Conservation (phyloP, 1,140 invertebrate species). For the Drosophila ambigua region DNA sequence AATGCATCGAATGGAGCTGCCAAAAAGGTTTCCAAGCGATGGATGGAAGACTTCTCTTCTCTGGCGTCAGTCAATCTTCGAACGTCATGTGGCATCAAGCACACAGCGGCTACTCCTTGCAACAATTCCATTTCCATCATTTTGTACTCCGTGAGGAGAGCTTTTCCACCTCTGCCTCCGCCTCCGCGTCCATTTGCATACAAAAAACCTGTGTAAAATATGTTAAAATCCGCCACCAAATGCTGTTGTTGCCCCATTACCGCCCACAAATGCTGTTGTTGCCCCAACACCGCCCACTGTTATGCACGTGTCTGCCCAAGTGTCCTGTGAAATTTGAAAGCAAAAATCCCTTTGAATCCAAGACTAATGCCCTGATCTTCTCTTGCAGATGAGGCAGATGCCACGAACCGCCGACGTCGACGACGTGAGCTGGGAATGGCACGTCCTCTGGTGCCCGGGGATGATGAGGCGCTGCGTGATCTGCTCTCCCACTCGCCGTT, state of each 20-base stretch:
- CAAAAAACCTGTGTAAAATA: constrained; percentile 64
- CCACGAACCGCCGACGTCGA: constrained; percentile 76
- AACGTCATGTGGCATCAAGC: constrained; percentile 22
- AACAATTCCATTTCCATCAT: constrained; percentile 56
- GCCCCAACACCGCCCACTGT: constrained; percentile 11
- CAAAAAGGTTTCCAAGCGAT: background rate
- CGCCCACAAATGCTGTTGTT: constrained; percentile 14
- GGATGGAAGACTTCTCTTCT: background rate
- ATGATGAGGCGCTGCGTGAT: constrained; percentile 74
- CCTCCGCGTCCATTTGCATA: constrained; percentile 24
- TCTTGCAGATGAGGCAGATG: constrained; percentile 81
- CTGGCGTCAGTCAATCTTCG: constrained; percentile 32
- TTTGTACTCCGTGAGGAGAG: constrained; percentile 35
- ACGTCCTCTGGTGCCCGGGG: constrained; percentile 80
- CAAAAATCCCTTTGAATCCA: background rate
- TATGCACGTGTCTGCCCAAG: constrained; percentile 46
- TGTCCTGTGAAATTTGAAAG: background rate
- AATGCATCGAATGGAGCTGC: constrained; percentile 26
- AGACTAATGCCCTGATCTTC: background rate
- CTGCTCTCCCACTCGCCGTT: constrained; percentile 58
- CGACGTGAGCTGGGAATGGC: constrained; percentile 83
- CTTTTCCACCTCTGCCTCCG: constrained; percentile 16
- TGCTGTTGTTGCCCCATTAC: constrained; percentile 13
- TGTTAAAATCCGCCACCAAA: constrained; percentile 48
- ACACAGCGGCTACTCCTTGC: constrained; percentile 13